Evolutionary conservation across 2,888 invertebrate species (phyloP).

Genomic region (Callyntrura guangdongensis): DNA sequence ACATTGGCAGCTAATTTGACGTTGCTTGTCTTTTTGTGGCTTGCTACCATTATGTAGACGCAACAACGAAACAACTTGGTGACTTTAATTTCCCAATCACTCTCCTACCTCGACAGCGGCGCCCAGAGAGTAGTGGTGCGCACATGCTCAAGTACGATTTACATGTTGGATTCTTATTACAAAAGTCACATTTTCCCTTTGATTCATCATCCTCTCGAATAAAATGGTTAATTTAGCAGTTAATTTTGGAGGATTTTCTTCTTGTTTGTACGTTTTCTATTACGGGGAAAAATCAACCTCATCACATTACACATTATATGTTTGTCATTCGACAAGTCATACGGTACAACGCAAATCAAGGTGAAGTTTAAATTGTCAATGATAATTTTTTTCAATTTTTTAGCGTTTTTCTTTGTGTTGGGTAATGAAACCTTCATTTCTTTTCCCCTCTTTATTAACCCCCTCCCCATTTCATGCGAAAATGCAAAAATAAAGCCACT

Average conservation of each 20-base stretch:
- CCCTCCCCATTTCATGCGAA: background rate
- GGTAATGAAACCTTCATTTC: constrained; percentile 12
- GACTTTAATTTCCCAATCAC: too few relatives aligned
- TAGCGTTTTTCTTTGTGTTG: background rate
- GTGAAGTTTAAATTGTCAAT: constrained; percentile 45
- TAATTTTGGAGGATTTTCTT: constrained; percentile 10
- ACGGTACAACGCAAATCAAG: constrained; percentile 10
- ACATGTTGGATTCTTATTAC: background rate
- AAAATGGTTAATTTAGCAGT: constrained; percentile 24
- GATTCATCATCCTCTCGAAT: background rate
- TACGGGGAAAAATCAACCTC: background rate
- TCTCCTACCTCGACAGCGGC: too few relatives aligned
- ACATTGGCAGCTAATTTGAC: too few relatives aligned
- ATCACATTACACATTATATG: background rate
- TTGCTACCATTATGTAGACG: too few relatives aligned
- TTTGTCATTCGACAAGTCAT: too few relatives aligned
- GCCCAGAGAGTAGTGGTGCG: background rate
- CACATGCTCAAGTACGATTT: background rate
- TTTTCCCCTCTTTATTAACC: background rate
- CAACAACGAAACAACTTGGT: too few relatives aligned
- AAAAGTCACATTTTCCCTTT: constrained; percentile 22
- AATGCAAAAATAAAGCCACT: background rate
- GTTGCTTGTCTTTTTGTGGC: too few relatives aligned
- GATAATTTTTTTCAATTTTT: constrained; percentile 1
- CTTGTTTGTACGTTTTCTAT: background rate